Base-by-base conservation (phyloP, 2,797 vertebrate genomes). In the Pantherophis vulpinus region DNA sequence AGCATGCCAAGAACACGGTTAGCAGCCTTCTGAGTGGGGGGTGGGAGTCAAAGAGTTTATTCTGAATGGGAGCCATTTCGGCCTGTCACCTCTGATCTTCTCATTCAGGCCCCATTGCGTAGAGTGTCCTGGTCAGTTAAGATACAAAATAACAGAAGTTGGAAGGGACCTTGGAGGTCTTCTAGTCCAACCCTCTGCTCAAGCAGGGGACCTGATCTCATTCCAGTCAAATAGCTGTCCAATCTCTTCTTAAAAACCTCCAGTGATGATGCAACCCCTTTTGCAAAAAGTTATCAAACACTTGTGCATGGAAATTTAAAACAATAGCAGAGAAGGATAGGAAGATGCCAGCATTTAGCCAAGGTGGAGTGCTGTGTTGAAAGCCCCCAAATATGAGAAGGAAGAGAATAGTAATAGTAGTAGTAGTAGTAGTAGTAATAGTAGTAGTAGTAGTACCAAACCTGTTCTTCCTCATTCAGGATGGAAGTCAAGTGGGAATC, bases 401-500 rank as follows among this genome's bases (percentile, higher is more conserved):
- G 42, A 55, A 23, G 60, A 25, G 5, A 20, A 7, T 18, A 58
- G 18, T 8, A 60, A 23, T 18, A 58, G 18, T 5, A 58, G 18
- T 20, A 59, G 18, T 5, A 58, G 18, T 20, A 59, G 5, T 6
- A 59, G 6, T 59, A 59, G 20, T 20, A 59, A 4, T 23, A 59
- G 23, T 8, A 60, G 7, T 23, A 23, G 20, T 20, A 59, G 20
- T 59, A 59, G 20, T 61, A 61, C 0, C 0, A 20, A 25, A 89
- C 96, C 95, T 96, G 96, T 32, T 96, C 96, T 11, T 94, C 91
- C 0, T 25, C 4, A 42, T 63, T 61, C 63, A 93, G 92, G 79
- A 96, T 1, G 3, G 96, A 94, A 58, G 60, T 0, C 59, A 96
- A 90, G 37, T 95, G 95, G 3, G 94, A 23, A 5, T 89, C 60